These are phyloP conservation scores for Entomobrya multifasciata DNA, from an alignment of 2,888 invertebrate species.

Conservation along the genomic window DNA sequence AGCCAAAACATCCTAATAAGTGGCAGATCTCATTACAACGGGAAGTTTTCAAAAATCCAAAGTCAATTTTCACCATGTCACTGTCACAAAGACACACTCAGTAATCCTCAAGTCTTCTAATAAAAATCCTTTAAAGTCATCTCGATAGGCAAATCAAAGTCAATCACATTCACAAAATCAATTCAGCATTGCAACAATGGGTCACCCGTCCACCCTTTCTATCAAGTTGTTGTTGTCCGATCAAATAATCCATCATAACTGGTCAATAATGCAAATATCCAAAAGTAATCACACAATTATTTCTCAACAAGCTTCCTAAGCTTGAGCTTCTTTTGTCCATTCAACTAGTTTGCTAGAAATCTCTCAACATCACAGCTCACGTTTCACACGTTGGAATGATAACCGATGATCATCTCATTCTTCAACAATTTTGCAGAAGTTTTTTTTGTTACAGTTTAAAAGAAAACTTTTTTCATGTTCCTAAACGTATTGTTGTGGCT, in stretches of 20 bases:
- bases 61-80: conserved; percentile 43
- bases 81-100: conserved; percentile 6
- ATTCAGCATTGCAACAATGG: too few species aligned
- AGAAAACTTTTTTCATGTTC: conserved; percentile 17
- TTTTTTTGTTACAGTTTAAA: neutral
- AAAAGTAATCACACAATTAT: too few species aligned
- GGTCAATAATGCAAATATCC: neutral
- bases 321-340: too few species aligned
- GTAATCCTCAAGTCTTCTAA: neutral
- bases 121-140: neutral
- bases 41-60: neutral
- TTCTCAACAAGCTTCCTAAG: too few species aligned
- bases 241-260: neutral
- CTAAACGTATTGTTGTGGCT: conserved; percentile 6
- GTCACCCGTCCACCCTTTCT: too few species aligned
- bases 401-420: neutral
- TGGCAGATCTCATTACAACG: conserved; percentile 18
- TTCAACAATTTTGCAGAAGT: neutral
- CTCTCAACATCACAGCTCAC: conserved; percentile 24
- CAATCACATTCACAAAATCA: conserved; percentile 15
- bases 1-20: conserved; percentile 7
- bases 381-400: conserved; percentile 22
- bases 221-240: too few species aligned
- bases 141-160: conserved; percentile 25
- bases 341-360: neutral